Evolutionary conservation across 2,797 vertebrate genomes (phyloP).

Genomic region (Anguilla obscura): DNA sequence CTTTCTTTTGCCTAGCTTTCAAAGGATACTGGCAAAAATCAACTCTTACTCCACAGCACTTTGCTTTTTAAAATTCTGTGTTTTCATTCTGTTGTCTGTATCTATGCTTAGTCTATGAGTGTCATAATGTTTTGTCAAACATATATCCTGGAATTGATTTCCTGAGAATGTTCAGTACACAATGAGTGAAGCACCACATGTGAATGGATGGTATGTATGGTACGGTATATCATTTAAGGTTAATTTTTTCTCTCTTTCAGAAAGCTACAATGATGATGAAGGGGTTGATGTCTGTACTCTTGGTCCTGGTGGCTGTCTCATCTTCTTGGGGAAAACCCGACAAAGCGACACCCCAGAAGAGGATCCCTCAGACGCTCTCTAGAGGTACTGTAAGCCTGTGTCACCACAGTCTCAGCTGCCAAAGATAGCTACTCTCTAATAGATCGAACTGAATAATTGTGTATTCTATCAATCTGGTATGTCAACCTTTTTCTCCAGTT

Average conservation of each 20-base stretch:
- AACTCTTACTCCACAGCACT: background rate
- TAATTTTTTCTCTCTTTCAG: slow-evolving; percentile 1
- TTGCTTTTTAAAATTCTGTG: background rate
- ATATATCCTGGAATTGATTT: background rate
- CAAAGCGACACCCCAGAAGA: slow-evolving; percentile 72
- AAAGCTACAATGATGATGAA: slow-evolving; percentile 77
- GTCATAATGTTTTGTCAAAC: background rate
- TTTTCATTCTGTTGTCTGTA: background rate
- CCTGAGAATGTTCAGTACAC: background rate
- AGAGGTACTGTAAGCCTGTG: slow-evolving; percentile 74
- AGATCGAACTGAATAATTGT: background rate
- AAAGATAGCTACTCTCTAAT: background rate
- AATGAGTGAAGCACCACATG: background rate
- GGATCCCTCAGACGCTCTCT: slow-evolving; percentile 87
- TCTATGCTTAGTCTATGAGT: background rate
- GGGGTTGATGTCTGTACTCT: slow-evolving; percentile 61
- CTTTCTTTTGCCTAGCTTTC: background rate
- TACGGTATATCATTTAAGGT: background rate
- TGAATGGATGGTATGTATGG: background rate
- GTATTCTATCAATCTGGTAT: background rate
- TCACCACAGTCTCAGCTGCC: background rate
- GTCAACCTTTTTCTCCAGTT: background rate
- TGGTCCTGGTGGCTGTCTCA: slow-evolving; percentile 78
- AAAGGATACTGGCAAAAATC: background rate
- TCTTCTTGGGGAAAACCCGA: slow-evolving; percentile 72